phyloP scores from a whole-genome alignment of 2,888 invertebrate species.

The Lissonota sp. region DNA sequence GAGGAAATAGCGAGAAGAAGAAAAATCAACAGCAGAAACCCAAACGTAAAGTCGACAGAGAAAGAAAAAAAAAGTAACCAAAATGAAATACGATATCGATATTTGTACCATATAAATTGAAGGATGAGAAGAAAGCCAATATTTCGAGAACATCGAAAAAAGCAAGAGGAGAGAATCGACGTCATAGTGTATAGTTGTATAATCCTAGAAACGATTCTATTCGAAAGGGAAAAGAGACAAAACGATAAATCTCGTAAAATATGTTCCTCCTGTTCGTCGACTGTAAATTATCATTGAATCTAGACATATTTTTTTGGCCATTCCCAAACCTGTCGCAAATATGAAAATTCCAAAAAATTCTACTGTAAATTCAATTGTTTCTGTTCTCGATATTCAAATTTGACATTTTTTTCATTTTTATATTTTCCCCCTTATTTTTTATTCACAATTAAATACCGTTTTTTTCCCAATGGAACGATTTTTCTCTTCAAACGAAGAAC shows the following conservation, averaged over 20 bases:
- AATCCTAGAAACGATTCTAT: not conserved
- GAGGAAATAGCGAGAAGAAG: slow-evolving; percentile 25
- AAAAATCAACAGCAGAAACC: slow-evolving; percentile 8
- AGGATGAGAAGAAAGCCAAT: slow-evolving; percentile 25
- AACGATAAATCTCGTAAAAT: slow-evolving; percentile 15
- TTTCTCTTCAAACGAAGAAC: too few relatives aligned
- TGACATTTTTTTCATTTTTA: too few relatives aligned
- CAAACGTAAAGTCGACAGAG: slow-evolving; percentile 23
- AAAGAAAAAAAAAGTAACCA: slow-evolving; percentile 6
- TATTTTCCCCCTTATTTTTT: too few relatives aligned
- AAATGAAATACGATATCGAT: slow-evolving; percentile 20
- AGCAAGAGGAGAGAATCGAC: slow-evolving; percentile 4
- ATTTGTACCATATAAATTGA: slow-evolving; percentile 25
- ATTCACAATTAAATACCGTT: too few relatives aligned
- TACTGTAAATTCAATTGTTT: too few relatives aligned
- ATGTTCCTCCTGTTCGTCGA: slow-evolving; percentile 28
- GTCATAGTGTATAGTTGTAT: not conserved
- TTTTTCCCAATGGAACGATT: too few relatives aligned
- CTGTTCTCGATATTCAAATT: too few relatives aligned
- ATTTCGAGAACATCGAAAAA: slow-evolving; percentile 22
- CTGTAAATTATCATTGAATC: slow-evolving; percentile 27
- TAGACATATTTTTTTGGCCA: not conserved
- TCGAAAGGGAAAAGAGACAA: not conserved
- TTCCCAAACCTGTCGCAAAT: too few relatives aligned
- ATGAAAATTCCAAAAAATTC: too few relatives aligned